Percentiles rank a stretch among this genome's conserved stretches.
These are phyloP conservation scores for Globodera ellingtonae DNA, from an alignment of 1,140 invertebrate species.

Conservation along the genomic window DNA sequence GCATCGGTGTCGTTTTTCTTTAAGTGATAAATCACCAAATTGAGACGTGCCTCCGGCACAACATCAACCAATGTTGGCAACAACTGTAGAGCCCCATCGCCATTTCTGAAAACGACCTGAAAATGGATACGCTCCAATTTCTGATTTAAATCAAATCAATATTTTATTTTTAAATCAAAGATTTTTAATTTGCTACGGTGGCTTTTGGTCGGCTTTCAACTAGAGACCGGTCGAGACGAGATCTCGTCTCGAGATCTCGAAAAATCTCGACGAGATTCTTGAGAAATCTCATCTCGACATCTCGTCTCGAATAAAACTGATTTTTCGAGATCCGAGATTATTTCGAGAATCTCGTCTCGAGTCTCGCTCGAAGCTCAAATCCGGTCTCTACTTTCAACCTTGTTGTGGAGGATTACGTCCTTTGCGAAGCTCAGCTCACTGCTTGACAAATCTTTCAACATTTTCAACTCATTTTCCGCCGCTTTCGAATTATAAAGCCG, in stretches of 20 bases:
- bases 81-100: constrained; percentile 87
- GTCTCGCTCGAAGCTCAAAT: too few species aligned
- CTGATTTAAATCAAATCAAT: not conserved
- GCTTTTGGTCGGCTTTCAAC: constrained; percentile 68
- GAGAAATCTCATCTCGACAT: too few species aligned
- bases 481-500: constrained; percentile 89
- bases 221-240: too few species aligned
- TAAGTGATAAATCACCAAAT: constrained; percentile 91
- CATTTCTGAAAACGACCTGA: constrained; percentile 81
- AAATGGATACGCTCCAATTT: not conserved
- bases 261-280: too few species aligned
- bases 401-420: constrained; percentile 86
- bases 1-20: constrained; percentile 85
- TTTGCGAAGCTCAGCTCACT: constrained; percentile 51
- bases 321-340: too few species aligned
- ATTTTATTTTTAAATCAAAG: not conserved
- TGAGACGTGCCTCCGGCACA: constrained; percentile 91
- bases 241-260: too few species aligned
- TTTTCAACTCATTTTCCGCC: constrained; percentile 73
- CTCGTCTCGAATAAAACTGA: too few species aligned
- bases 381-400: constrained; percentile 70
- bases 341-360: too few species aligned
- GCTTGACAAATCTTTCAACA: constrained; percentile 49
- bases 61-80: constrained; percentile 88
- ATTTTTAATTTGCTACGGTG: too few species aligned